Conservation (phyloP, 1,140 invertebrate species). For the Pantala flavescens region DNA sequence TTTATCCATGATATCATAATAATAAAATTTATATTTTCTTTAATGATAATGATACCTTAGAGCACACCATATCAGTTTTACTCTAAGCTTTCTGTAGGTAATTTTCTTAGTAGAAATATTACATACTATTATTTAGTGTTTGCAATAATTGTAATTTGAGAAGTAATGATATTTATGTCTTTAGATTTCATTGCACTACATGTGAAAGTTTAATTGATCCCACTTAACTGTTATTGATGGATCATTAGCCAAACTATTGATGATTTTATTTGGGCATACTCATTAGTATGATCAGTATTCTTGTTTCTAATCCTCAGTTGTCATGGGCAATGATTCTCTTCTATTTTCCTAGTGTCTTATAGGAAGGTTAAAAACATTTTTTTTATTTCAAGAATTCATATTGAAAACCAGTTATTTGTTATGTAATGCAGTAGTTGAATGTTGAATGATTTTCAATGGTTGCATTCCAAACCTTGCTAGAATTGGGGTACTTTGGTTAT, state of each 20-base stretch:
- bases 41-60: background rate
- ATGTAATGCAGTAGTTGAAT: no score
- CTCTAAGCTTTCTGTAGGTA: background rate
- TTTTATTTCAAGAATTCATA: no score
- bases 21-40: background rate
- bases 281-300: background rate
- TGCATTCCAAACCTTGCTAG: background rate
- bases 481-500: background rate
- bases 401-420: no score
- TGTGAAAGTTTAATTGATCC: background rate
- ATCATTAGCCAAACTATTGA: background rate
- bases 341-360: no score
- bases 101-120: background rate
- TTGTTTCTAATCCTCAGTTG: background rate
- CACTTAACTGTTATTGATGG: background rate
- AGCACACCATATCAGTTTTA: slow-evolving; percentile 3
- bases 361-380: no score
- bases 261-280: background rate
- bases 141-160: background rate
- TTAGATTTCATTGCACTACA: background rate
- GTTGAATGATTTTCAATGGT: background rate
- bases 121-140: background rate
- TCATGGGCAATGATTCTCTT: no score
- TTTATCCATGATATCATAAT: background rate
- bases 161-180: background rate